Percentiles rank a stretch among this genome's conserved stretches.
Evolutionary conservation across 2,113 vertebrate species (phyloP).

Genomic region (Caloenas nicobarica): DNA sequence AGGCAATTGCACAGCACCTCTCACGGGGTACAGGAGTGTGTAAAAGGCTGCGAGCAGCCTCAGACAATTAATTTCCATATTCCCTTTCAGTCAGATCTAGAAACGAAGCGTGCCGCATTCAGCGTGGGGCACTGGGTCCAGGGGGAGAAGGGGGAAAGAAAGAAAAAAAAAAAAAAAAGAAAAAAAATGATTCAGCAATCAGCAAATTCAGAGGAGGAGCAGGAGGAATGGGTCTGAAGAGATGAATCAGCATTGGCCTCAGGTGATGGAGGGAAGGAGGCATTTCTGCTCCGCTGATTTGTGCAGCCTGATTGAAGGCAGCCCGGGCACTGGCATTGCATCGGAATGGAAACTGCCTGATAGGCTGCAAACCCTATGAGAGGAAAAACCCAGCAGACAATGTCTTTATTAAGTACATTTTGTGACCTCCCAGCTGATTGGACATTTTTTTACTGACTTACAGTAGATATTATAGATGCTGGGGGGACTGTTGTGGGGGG

Average conservation of each 20-base stretch:
- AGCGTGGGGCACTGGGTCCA: rapidly evolving
- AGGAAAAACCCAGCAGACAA: slow-evolving; percentile 14
- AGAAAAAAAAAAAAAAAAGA: not conserved
- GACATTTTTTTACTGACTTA: not conserved
- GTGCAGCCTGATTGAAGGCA: slow-evolving; percentile 50
- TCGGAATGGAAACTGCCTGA: not conserved
- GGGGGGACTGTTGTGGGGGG: not conserved
- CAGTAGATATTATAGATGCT: not conserved
- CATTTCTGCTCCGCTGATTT: slow-evolving; percentile 40
- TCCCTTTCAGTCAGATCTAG: slow-evolving; percentile 15
- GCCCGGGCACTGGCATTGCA: not conserved
- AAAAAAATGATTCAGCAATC: slow-evolving; percentile 9
- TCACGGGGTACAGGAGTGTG: not conserved
- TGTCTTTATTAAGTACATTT: slow-evolving; percentile 35
- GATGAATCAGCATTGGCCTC: slow-evolving; percentile 62
- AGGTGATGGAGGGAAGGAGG: slow-evolving; percentile 19
- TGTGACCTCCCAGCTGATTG: slow-evolving; percentile 36
- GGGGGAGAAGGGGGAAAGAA: not conserved
- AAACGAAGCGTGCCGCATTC: not conserved
- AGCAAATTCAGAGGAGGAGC: not conserved
- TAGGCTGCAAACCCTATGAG: not conserved
- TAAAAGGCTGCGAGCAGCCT: not conserved
- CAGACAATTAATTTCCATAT: slow-evolving; percentile 59
- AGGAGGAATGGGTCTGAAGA: not conserved
- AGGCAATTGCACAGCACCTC: slow-evolving; percentile 23